Base-by-base conservation (phyloP, 2,113 vertebrate species). In the Burhinus oedicnemus region DNA sequence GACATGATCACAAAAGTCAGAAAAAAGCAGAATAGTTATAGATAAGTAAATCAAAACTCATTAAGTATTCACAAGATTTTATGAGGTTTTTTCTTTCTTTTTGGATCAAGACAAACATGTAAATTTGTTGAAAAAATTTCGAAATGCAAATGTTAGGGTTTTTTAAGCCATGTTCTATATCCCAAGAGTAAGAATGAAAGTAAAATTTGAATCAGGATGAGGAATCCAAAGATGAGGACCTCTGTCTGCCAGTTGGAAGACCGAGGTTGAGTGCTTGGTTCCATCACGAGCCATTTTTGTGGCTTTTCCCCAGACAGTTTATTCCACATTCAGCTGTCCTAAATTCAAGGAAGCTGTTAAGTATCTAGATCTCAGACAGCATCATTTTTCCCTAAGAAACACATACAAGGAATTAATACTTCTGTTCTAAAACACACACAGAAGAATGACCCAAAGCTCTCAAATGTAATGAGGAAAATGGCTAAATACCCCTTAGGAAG, bases 191-290 rank as follows among this genome's bases (percentile, higher is more conserved):
- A 72, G 20, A 80, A 61, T 45, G 21, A 66, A 86, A 65, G 5
- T 44, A 58, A 87, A 55, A 16, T 1, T 23, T 27, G 2, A 79
- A 64, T 79, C 8, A 30, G 23, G 26, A 38, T 51, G 20, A 11
- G 9, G 32, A 78, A 83, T 7, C 4, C 30, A 65, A 58, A 72
- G 21, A 11, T 15, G 7, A 44, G 2, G 11, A 4, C 0, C 74
- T 87, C 60, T 61, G 13, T 75, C 52, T 76, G 16, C 7, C 7
- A 25, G 3, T 4, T 80, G 55, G 54, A 89, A 82, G 20, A 47
- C 5, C 0, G 0, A 61, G 7, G 4, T 2, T 78, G 6, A 83
- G 19, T 22, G 11, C 30, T 69, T 58, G 5, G 13, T 74, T 88
- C 34, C 22, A 47, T 36, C 19, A 27, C 2, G 42, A 83, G 36